phyloP scores from a whole-genome alignment of 2,888 invertebrate genomes.

The Monopis laevigella region DNA sequence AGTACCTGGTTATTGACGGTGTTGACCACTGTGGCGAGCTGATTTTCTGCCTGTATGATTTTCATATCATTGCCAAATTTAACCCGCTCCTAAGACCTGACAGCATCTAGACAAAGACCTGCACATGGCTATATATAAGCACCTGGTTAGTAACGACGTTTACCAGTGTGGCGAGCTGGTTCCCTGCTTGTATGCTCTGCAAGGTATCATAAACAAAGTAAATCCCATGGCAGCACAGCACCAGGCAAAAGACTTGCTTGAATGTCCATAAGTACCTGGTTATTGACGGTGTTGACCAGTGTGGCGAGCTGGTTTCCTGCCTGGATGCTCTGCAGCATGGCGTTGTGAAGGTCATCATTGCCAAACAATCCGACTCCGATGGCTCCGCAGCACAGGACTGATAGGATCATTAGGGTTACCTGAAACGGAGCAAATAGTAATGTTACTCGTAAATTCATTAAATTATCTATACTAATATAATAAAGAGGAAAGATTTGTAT shows the following conservation, averaged over 20 bases:
- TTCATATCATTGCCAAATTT: slow-evolving; percentile 94
- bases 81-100: too few species aligned
- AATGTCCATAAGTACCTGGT: slow-evolving; percentile 80
- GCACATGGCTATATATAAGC: slow-evolving; percentile 82
- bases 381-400: slow-evolving; percentile 89
- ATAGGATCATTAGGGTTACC: slow-evolving; percentile 79
- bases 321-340: slow-evolving; percentile 81
- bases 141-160: slow-evolving; percentile 85
- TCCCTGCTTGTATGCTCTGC: slow-evolving; percentile 81
- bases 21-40: slow-evolving; percentile 81
- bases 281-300: slow-evolving; percentile 80
- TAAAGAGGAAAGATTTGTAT: too few species aligned
- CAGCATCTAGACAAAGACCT: too few species aligned
- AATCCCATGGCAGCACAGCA: slow-evolving; percentile 92
- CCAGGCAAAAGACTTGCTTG: too few species aligned
- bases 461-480: too few species aligned
- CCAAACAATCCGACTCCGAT: slow-evolving; percentile 92
- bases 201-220: slow-evolving; percentile 93
- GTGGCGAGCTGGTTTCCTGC: slow-evolving; percentile 85
- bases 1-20: slow-evolving; percentile 83
- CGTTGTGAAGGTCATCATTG: slow-evolving; percentile 94
- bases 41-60: slow-evolving; percentile 80
- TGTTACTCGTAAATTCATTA: too few species aligned
- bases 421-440: too few species aligned
- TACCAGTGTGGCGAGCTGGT: slow-evolving; percentile 83